A percentile compares a stretch with the other conserved stretches of the same genome.
phyloP scores from a whole-genome alignment of 2,888 invertebrate species.

The Nomada goodeniana region DNA sequence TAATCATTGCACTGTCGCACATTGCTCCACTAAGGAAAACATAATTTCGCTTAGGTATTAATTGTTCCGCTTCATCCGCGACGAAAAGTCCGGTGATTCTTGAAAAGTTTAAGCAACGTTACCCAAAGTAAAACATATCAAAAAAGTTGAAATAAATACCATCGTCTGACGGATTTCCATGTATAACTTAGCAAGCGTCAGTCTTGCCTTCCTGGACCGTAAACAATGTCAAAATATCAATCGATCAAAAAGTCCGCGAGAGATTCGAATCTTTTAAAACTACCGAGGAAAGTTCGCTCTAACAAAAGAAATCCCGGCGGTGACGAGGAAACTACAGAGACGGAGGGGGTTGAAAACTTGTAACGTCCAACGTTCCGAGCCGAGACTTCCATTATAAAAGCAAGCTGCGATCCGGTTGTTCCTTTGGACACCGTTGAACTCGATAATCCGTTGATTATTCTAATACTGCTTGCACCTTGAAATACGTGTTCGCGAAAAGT shows the following conservation, averaged over 20 bases:
- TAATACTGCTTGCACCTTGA: no score
- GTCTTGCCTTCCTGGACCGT: not conserved
- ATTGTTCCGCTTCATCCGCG: no score
- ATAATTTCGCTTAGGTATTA: not conserved
- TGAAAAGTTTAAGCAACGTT: no score
- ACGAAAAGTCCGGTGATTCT: no score
- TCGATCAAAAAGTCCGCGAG: constrained; percentile 28
- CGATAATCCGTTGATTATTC: no score
- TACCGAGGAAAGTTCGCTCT: constrained; percentile 37
- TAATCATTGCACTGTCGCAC: no score
- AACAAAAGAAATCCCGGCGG: constrained; percentile 24
- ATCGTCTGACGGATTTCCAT: not conserved
- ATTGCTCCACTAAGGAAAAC: not conserved
- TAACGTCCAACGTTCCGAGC: constrained; percentile 30
- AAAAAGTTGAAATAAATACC: not conserved
- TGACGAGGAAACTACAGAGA: constrained; percentile 1
- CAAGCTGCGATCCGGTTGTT: constrained; percentile 35
- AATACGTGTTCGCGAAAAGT: not conserved
- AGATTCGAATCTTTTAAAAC: constrained; percentile 38
- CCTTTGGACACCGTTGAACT: not conserved
- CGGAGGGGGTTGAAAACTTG: constrained; percentile 7
- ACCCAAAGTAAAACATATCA: no score
- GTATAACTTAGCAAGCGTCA: not conserved
- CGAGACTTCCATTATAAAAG: constrained; percentile 45
- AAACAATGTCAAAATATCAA: constrained; percentile 55